Base-by-base conservation (phyloP, 2,113 vertebrate genomes). In the Loxodonta africana region DNA sequence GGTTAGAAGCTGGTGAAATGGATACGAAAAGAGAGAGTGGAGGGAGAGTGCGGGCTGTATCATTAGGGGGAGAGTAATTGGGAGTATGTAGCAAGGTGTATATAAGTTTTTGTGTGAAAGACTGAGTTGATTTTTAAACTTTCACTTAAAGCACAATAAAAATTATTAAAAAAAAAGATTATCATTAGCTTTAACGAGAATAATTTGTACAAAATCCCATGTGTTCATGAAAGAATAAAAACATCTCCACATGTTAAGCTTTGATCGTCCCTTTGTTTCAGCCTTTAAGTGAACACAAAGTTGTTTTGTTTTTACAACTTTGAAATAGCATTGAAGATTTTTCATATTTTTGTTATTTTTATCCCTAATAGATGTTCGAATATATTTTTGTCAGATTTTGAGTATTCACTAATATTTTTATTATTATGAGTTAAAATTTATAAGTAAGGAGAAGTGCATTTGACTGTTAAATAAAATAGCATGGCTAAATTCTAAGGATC, bases 111-210 rank as follows among this genome's bases (percentile, higher is more conserved):
- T 37, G 37, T 37, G 37, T 37, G 37, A 37, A 37, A 37, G 37
- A 37, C 37, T 37, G 37, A 37, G 37, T 37, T 37, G 37, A 37
- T 37, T 37, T 37, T 37, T 37, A 37, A 37, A 37, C 37, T 37
- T 37, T 37, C 37, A 37, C 37, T 37, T 37, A 37, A 37, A 37
- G 37, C 37, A 37, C 37, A 37, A 37, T 37, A 37, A 37, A 37
- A 37, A 37, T 37, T 37, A 37, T 37, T 37, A 37, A 37, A 37
- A 37, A 37, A 37, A 37, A 37, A 37, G 37, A 37, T 37, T 37
- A 37, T 96, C 86, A 88, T 93, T 89, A 95, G 57, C n/a, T 87
- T 83, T 95, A 97, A 88, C 88, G 95, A 91, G 82, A 94, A 92
- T 86, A 88, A 96, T 97, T 95, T 96, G 83, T 93, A 92, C 1